A percentile compares a stretch with the other conserved stretches of the same genome.
Evolutionary conservation across 1,140 invertebrate species (phyloP).

Genomic region (Zaprionus ghesquierei): DNA sequence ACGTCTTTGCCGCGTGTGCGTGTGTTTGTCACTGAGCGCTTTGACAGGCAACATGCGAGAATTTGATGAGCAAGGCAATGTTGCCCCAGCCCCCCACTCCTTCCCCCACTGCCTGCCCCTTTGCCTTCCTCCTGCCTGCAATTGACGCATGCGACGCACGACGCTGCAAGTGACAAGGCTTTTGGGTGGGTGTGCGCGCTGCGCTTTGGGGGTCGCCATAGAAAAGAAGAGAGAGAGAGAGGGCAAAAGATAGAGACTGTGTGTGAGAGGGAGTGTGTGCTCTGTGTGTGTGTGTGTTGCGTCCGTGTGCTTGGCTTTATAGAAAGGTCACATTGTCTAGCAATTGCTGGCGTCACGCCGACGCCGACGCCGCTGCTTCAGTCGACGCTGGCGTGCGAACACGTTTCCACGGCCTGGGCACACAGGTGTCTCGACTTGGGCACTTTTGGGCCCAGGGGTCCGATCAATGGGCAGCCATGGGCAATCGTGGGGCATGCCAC

Average conservation of each 20-base stretch:
- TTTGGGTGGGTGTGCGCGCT: conserved; percentile 35
- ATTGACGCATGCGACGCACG: neutral
- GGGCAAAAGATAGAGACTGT: neutral
- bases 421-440: conserved; percentile 62
- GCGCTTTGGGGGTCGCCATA: conserved; percentile 31
- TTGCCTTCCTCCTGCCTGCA: neutral
- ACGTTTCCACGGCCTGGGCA: conserved; percentile 62
- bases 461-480: conserved; percentile 24
- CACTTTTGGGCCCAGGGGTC: conserved; percentile 1
- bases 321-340: conserved; percentile 68
- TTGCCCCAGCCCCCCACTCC: neutral
- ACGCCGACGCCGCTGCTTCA: neutral
- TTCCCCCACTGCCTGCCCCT: neutral
- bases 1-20: conserved; percentile 36
- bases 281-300: conserved; percentile 24
- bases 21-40: conserved; percentile 65
- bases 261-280: neutral
- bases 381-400: conserved; percentile 61
- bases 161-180: neutral
- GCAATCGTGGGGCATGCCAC: conserved; percentile 25
- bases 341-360: conserved; percentile 68
- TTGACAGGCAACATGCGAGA: conserved; percentile 81
- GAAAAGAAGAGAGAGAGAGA: neutral
- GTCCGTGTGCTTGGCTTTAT: conserved; percentile 23
- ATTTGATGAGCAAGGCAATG: conserved; percentile 69